A percentile compares a stretch with the other conserved stretches of the same genome.
Conservation (phyloP, 2,888 invertebrate species). For the Thalpophila matura region DNA sequence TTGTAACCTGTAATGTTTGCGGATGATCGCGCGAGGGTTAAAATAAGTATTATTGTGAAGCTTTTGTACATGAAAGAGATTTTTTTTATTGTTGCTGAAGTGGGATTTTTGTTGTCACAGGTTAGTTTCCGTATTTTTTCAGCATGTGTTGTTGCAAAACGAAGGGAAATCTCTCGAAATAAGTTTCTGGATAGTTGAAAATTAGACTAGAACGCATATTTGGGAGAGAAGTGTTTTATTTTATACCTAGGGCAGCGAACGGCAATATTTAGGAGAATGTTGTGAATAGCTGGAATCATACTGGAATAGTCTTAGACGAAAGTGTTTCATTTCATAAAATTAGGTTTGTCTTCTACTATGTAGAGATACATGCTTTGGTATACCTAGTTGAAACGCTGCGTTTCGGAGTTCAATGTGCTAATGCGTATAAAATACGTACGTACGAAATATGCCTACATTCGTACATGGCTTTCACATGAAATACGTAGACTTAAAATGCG, state of each 20-base stretch:
- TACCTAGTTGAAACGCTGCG: no score
- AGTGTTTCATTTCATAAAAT: no score
- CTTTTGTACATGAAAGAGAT: constrained; percentile 10
- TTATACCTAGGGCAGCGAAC: no score
- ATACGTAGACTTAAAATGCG: neutral
- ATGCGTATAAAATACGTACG: neutral
- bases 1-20: constrained; percentile 44
- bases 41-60: constrained; percentile 42
- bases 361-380: no score
- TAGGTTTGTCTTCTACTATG: no score
- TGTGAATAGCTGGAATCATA: no score
- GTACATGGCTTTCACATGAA: no score
- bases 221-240: neutral
- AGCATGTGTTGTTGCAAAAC: neutral
- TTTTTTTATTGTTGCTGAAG: constrained; percentile 15
- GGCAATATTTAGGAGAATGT: no score
- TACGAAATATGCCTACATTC: no score
- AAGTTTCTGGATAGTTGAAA: neutral
- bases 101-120: neutral
- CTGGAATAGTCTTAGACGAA: no score
- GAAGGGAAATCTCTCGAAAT: neutral
- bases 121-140: neutral
- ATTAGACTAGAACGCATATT: no score
- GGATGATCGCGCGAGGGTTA: constrained; percentile 30
- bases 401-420: no score